Evolutionary conservation across 2,888 invertebrate species (phyloP).

Genomic region (Nephrocerus scutellatus): DNA sequence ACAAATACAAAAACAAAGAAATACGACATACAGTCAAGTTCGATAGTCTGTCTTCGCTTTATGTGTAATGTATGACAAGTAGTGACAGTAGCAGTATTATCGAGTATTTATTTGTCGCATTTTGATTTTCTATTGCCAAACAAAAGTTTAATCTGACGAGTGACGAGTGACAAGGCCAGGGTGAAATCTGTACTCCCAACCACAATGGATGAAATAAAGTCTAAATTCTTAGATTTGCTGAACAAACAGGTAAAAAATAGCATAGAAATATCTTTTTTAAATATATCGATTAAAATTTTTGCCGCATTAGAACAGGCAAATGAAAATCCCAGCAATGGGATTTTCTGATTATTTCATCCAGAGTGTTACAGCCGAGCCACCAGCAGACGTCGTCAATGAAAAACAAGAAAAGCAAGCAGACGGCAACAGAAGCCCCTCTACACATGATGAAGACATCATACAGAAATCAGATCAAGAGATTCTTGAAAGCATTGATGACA

Average conservation of each 20-base stretch:
- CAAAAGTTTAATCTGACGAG: not conserved
- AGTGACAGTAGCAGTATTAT: too few species aligned
- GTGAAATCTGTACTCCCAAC: too few species aligned
- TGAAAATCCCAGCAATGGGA: conserved; percentile 48
- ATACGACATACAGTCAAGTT: too few species aligned
- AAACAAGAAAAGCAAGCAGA: conserved; percentile 3
- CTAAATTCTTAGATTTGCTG: conserved; percentile 45
- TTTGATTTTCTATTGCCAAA: conserved; percentile 1
- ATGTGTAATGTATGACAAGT: too few species aligned
- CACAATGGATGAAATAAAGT: conserved; percentile 46
- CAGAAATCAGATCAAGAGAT: conserved; percentile 47
- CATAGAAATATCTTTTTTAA: not conserved
- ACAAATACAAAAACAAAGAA: too few species aligned
- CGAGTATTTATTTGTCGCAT: too few species aligned
- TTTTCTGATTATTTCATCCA: conserved; percentile 48
- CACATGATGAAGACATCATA: conserved; percentile 23
- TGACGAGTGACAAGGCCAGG: not conserved
- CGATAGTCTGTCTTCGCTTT: too few species aligned
- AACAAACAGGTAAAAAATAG: conserved; percentile 42
- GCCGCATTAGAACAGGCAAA: conserved; percentile 34
- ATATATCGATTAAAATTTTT: not conserved
- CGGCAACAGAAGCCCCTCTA: conserved; percentile 1
- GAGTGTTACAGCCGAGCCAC: conserved; percentile 38
- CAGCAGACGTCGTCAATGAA: conserved; percentile 12
- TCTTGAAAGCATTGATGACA: conserved; percentile 42